A percentile compares a stretch with the other conserved stretches of the same genome.
Conservation (phyloP, 2,797 vertebrate species). For the Strix occidentalis region DNA sequence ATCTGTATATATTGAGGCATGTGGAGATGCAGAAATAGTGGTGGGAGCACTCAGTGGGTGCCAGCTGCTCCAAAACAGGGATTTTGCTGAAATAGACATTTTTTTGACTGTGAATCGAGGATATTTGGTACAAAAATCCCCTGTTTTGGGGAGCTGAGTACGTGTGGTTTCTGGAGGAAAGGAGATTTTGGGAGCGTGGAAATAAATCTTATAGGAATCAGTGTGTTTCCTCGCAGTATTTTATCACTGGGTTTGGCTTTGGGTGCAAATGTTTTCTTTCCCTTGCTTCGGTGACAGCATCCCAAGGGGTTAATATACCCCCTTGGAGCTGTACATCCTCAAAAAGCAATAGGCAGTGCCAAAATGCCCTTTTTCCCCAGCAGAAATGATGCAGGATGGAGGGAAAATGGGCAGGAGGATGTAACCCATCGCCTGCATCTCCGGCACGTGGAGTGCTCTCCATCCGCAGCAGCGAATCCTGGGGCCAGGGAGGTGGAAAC, state of each 20-base stretch:
- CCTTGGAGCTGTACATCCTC: neutral
- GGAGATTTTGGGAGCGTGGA: neutral
- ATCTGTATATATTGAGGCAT: slow-evolving; percentile 77
- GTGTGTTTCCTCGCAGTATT: neutral
- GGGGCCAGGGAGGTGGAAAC: neutral
- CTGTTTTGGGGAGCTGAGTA: neutral
- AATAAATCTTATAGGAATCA: slow-evolving; percentile 37
- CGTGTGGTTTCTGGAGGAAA: accelerated
- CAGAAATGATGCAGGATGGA: neutral
- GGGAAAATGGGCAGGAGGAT: neutral
- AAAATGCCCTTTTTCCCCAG: neutral
- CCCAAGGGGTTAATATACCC: neutral
- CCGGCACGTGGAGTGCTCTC: neutral
- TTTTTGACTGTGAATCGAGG: neutral
- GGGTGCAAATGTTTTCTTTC: neutral
- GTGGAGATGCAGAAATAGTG: slow-evolving; percentile 39
- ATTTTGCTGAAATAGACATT: neutral
- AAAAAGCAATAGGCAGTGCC: neutral
- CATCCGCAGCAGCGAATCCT: accelerated
- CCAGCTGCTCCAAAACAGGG: neutral
- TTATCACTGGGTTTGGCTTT: neutral
- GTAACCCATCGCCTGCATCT: neutral
- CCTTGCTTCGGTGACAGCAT: accelerated
- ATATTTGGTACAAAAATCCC: neutral
- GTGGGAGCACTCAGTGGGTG: neutral